Evolutionary conservation across 2,797 vertebrate genomes (phyloP), one percentile per base, ranked within the genome.

Genomic region (Parambassis ranga): DNA sequence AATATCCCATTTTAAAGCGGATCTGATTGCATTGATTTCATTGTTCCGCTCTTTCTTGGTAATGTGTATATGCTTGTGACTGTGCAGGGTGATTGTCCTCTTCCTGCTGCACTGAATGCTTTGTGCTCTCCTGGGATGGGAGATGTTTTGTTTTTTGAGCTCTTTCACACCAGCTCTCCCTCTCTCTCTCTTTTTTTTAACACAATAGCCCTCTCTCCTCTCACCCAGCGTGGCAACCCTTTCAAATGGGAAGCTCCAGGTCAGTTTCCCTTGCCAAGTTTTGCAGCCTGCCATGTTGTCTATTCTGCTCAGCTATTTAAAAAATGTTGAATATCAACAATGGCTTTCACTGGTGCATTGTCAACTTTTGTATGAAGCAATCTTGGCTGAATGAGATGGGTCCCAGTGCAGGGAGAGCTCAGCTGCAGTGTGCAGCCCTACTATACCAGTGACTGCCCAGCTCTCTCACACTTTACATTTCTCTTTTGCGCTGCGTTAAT

Each of bases 301-400:
- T 95, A 93, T 94, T 95, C 95, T 95, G 93, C 94, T 94, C 94
- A 95, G 95, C 96, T 97, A 96, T 98, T 98, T 95, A 93, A 95
- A 96, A 98, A 97, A 98, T 95, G 96, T 96, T 94, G 96, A 98
- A 97, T 98, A 97, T 97, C 96, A 97, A 98, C 97, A 99, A 98
- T 96, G 93, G 95, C 94, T 96, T 96, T 96, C 93, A 93, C 90
- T 92, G 91, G 82, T 89, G 92, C 92, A 98, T 98, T 99, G 96
- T 98, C 94, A 96, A 96, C 94, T 96, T 97, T 95, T 98, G 94
- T 98, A 97, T 97, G 95, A 96, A 96, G 95, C 95, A 96, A 96
- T 98, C 95, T 97, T 94, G 93, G 93, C 93, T 96, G 94, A 97
- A 97, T 95, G 94, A 95, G 94, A 96, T 91, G 91, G 96, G 89